These are phyloP conservation scores for Scolopax bukidnonensis DNA, from an alignment of 2,797 vertebrate species.

Conservation along the genomic window DNA sequence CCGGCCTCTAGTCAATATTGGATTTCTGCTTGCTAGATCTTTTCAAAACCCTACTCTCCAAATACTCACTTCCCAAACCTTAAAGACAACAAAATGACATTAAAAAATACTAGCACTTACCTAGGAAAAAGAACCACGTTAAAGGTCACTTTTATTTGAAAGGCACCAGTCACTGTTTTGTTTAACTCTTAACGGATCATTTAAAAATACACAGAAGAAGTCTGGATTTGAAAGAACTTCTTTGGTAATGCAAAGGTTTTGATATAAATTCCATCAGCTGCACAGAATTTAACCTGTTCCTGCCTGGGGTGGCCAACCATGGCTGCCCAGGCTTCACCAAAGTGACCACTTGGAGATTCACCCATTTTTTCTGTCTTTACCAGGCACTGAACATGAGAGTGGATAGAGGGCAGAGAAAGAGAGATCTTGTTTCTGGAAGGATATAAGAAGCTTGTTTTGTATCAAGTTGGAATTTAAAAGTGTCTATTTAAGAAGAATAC, in stretches of 20 bases:
- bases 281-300: not conserved
- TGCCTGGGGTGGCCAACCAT: not conserved
- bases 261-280: not conserved
- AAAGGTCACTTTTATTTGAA: constrained; percentile 34
- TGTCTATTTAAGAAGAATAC: not conserved
- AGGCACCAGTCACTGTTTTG: not conserved
- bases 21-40: not conserved
- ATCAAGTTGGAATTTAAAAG: not conserved
- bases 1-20: not conserved
- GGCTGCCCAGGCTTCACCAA: not conserved
- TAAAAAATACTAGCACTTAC: not conserved
- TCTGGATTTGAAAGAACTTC: not conserved
- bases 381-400: not conserved
- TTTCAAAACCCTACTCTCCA: not conserved
- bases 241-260: not conserved
- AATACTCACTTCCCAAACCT: not conserved
- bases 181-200: constrained; percentile 31
- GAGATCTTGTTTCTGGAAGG: not conserved
- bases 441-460: not conserved
- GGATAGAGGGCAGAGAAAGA: not conserved
- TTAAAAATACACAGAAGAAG: not conserved
- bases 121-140: not conserved
- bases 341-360: not conserved
- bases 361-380: not conserved
- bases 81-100: not conserved